These are phyloP conservation scores for Tapirus indicus DNA, from an alignment of 2,797 vertebrate genomes.

Conservation along the genomic window DNA sequence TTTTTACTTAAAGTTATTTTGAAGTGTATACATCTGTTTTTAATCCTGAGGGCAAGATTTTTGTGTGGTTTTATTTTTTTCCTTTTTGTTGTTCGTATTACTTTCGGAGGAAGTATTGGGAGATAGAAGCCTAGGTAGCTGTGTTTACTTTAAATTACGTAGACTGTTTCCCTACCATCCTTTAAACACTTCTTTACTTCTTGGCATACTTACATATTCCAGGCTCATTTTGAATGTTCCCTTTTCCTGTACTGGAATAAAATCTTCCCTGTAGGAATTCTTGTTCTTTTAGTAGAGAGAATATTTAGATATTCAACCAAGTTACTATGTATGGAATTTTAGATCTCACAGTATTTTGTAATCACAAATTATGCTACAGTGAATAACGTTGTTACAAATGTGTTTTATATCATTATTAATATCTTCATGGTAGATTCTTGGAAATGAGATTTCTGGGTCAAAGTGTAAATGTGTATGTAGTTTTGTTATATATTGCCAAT, in stretches of 20 bases:
- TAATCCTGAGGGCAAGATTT: not conserved
- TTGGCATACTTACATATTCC: not conserved
- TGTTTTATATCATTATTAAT: not conserved
- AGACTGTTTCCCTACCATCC: not conserved
- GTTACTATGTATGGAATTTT: not conserved
- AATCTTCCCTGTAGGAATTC: not conserved
- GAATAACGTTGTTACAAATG: not conserved
- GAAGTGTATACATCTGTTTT: not conserved
- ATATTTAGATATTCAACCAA: not conserved
- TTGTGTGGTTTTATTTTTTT: not conserved
- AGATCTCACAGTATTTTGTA: not conserved
- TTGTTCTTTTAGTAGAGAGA: not conserved
- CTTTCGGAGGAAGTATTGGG: not conserved
- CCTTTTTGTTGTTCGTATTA: not conserved
- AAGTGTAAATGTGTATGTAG: not conserved
- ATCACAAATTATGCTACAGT: not conserved
- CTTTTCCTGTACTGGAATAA: not conserved
- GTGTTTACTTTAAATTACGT: not conserved
- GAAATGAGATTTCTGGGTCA: conserved; percentile 26
- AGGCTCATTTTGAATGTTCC: not conserved
- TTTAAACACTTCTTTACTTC: not conserved
- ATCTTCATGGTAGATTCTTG: conserved; percentile 21
- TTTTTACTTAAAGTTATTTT: conserved; percentile 27
- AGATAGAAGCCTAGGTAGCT: not conserved
- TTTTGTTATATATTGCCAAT: conserved; percentile 2